These are phyloP conservation scores for Parazoanthus swiftii DNA, from an alignment of 92 coral and sea anemone species.

Conservation along the genomic window DNA sequence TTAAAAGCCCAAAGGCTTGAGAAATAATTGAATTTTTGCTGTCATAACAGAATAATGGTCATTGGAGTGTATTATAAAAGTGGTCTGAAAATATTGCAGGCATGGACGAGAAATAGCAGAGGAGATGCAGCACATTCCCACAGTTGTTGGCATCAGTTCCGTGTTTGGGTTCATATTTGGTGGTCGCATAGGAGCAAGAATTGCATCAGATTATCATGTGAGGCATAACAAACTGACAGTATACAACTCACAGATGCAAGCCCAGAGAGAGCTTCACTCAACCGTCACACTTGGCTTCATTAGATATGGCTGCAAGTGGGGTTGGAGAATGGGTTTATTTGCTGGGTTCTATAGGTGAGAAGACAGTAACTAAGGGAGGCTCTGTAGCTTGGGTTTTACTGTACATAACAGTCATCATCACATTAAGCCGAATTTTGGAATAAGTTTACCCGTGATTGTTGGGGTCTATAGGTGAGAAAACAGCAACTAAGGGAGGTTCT, in stretches of 20 bases:
- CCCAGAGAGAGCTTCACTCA: slow-evolving; percentile 87
- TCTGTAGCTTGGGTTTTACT: too few relatives aligned
- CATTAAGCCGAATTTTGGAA: slow-evolving; percentile 89
- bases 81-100: slow-evolving; percentile 21
- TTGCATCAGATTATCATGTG: slow-evolving; percentile 69
- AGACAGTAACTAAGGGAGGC: background rate
- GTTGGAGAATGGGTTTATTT: slow-evolving; percentile 95
- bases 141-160: slow-evolving; percentile 74
- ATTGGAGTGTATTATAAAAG: background rate
- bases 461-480: too few relatives aligned
- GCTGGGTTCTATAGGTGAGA: slow-evolving; percentile 89
- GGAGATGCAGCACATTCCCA: slow-evolving; percentile 80
- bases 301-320: slow-evolving; percentile 97
- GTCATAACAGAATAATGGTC: too few relatives aligned
- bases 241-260: slow-evolving; percentile 84
- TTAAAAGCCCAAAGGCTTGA: too few relatives aligned
- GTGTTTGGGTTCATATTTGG: slow-evolving; percentile 89
- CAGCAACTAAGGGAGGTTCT: too few relatives aligned
- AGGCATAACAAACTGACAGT: slow-evolving; percentile 83
- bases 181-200: slow-evolving; percentile 89
- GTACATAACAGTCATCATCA: slow-evolving; percentile 65
- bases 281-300: slow-evolving; percentile 77
- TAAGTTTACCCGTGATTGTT: too few relatives aligned
- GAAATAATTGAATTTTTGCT: too few relatives aligned
- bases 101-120: slow-evolving; percentile 55